Percentiles rank a stretch among this genome's conserved stretches.
phyloP scores from a whole-genome alignment of 2,797 vertebrate species.

The Gymnothorax javanicus region DNA sequence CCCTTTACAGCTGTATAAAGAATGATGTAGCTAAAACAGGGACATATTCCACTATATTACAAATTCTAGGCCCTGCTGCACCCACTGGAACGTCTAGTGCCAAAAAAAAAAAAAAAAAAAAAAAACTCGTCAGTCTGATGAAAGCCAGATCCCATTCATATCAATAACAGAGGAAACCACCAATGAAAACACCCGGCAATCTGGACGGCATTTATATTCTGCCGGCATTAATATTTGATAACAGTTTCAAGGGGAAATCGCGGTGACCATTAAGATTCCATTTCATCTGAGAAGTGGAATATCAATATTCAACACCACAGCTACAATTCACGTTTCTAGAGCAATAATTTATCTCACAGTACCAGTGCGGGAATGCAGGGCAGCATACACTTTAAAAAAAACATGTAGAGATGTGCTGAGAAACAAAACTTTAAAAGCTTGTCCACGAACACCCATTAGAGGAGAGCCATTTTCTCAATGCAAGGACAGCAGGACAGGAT shows the following conservation, averaged over 20 bases:
- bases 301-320: neutral
- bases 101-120: neutral
- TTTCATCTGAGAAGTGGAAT: neutral
- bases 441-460: neutral
- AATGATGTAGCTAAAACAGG: neutral
- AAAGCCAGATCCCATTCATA: neutral
- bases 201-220: neutral
- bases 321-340: neutral
- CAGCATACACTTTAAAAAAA: neutral
- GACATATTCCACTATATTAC: neutral
- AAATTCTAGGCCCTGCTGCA: neutral
- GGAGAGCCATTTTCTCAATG: neutral
- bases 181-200: slow-evolving; percentile 8
- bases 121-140: neutral
- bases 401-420: too few relatives aligned
- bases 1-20: neutral
- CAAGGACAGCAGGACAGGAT: neutral
- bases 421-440: neutral
- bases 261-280: neutral
- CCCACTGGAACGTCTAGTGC: neutral
- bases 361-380: neutral
- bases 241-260: neutral
- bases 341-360: neutral
- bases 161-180: neutral
- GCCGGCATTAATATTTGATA: slow-evolving; percentile 1